phyloP scores from a whole-genome alignment of 2,113 vertebrate species.

The Verasper variegatus region DNA sequence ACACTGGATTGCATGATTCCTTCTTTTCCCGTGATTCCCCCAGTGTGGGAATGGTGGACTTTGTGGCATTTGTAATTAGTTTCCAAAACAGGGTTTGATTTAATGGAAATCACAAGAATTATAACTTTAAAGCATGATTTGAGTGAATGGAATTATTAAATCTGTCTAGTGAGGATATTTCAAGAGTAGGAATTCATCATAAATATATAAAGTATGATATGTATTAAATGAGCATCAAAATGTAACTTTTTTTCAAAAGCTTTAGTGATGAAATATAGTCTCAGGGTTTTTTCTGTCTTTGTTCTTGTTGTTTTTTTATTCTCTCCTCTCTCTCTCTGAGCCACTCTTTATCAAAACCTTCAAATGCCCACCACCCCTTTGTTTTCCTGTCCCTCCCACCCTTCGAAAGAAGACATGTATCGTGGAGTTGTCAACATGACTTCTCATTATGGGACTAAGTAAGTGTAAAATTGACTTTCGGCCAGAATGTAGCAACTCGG shows the following conservation, averaged over 20 bases:
- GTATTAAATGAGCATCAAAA: background rate
- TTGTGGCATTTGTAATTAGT: background rate
- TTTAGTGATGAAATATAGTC: background rate
- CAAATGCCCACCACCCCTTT: background rate
- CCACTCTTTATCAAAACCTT: conserved; percentile 6
- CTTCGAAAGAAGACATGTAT: conserved; percentile 45
- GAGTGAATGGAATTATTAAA: background rate
- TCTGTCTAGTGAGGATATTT: background rate
- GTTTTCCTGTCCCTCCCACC: conserved; percentile 16
- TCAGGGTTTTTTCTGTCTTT: background rate
- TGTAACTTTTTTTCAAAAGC: background rate
- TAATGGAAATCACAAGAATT: background rate
- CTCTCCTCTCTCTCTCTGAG: conserved; percentile 2
- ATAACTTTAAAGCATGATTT: background rate
- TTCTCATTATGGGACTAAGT: conserved; percentile 73
- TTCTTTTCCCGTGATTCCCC: background rate
- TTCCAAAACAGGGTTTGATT: background rate
- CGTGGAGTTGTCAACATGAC: conserved; percentile 68
- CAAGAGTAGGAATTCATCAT: background rate
- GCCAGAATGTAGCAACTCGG: conserved; percentile 61
- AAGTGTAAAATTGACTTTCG: conserved; percentile 77
- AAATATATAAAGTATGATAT: background rate
- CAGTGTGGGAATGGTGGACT: background rate
- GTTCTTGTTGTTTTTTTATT: background rate
- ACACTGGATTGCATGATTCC: background rate